phyloP scores from a whole-genome alignment of 1,140 invertebrate genomes.

The Drosophila melanogaster region Release_6_plus_ISO1_MT NT_037436.4:21630501-21631000 shows the following conservation, averaged over 20 bases:
- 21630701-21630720: constrained; percentile 28
- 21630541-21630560: constrained; percentile 10
- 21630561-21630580: constrained; percentile 43
- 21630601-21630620: constrained; percentile 64
- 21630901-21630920: constrained; percentile 75
- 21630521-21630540: constrained; percentile 19
- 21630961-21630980: constrained; percentile 66
- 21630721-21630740: constrained; percentile 34
- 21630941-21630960: constrained; percentile 73
- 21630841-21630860: constrained; percentile 66
- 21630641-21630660: constrained; percentile 56
- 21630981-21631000: constrained; percentile 26
- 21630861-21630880: constrained; percentile 50
- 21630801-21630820: constrained; percentile 21
- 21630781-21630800: constrained; percentile 33
- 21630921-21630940: constrained; percentile 82
- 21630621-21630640: constrained; percentile 33
- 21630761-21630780: constrained; percentile 34
- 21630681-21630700: constrained; percentile 44
- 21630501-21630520: constrained; percentile 19
- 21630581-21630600: constrained; percentile 47
- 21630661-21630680: constrained; percentile 35
- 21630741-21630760: constrained; percentile 38
- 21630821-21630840: constrained; percentile 23
- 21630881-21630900: constrained; percentile 55